Percentiles rank a stretch among this genome's conserved stretches.
phyloP scores from a whole-genome alignment of 2,113 vertebrate species.

The Macrotus californicus region DNA sequence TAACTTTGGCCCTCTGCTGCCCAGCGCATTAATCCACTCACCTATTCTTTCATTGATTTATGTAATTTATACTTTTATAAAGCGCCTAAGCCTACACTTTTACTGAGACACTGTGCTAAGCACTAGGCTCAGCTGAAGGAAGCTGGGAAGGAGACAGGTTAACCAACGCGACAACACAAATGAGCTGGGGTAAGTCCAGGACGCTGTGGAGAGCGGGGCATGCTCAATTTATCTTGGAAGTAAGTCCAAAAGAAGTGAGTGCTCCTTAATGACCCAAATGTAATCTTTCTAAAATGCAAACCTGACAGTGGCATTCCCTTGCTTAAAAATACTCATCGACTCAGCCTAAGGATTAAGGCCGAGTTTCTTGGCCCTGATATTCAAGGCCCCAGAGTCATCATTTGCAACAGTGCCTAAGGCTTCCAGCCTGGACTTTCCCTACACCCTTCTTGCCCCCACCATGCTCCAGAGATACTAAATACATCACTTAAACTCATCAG shows the following conservation, averaged over 20 bases:
- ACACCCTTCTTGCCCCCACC: background rate
- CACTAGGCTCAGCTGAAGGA: background rate
- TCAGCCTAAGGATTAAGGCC: background rate
- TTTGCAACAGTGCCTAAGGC: background rate
- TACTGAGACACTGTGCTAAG: background rate
- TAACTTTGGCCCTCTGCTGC: background rate
- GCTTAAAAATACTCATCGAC: slow-evolving; percentile 32
- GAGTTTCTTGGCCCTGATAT: slow-evolving; percentile 20
- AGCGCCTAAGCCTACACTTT: background rate
- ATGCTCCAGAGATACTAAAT: background rate
- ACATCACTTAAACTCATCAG: background rate
- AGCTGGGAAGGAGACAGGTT: background rate
- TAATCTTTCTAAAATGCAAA: slow-evolving; percentile 31
- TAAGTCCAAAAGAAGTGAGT: background rate
- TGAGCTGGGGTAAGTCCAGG: background rate
- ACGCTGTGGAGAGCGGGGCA: background rate
- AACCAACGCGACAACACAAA: slow-evolving; percentile 13
- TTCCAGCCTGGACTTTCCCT: background rate
- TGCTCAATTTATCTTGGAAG: background rate
- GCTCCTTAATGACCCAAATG: background rate
- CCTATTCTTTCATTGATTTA: background rate
- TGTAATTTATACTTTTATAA: background rate
- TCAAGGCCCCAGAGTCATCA: background rate
- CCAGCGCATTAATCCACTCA: background rate
- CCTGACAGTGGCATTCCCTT: background rate